A percentile compares a stretch with the other conserved stretches of the same genome.
Evolutionary conservation across 2,888 invertebrate species (phyloP).

Genomic region (Pristionchus entomophagus): DNA sequence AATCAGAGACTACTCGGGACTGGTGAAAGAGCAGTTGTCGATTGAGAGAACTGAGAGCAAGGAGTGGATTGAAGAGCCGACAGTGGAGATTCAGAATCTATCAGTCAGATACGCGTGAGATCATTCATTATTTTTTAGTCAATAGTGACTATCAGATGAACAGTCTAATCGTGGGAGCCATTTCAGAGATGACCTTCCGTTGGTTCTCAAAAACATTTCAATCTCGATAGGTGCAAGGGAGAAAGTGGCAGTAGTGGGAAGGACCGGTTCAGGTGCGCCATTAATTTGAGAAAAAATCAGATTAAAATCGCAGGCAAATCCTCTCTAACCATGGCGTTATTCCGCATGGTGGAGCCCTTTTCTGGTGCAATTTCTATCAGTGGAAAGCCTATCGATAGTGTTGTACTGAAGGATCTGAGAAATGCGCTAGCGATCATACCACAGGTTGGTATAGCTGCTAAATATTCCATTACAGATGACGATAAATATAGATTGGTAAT

Average conservation of each 20-base stretch:
- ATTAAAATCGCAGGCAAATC: conserved; percentile 47
- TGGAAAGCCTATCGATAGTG: conserved; percentile 80
- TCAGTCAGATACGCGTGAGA: background rate
- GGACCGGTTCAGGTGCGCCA: conserved; percentile 74
- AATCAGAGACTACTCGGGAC: background rate
- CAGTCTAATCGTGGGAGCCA: background rate
- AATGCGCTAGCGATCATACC: conserved; percentile 87
- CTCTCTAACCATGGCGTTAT: conserved; percentile 65
- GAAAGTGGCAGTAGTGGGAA: conserved; percentile 79
- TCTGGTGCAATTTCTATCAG: conserved; percentile 65
- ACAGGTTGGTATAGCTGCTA: too few relatives aligned
- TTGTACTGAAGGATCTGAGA: conserved; percentile 89
- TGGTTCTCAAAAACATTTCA: background rate
- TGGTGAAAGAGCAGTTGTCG: background rate
- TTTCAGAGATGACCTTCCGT: background rate
- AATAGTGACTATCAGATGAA: background rate
- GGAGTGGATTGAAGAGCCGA: conserved; percentile 22
- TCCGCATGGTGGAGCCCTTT: conserved; percentile 63
- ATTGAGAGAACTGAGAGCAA: background rate
- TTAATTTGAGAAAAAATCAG: background rate
- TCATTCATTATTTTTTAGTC: background rate
- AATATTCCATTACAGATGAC: too few relatives aligned
- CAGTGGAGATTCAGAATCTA: background rate
- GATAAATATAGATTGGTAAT: background rate
- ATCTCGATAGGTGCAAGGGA: conserved; percentile 81